Conservation (phyloP, 2,797 vertebrate species). For the Scomberomorus guttatus region DNA sequence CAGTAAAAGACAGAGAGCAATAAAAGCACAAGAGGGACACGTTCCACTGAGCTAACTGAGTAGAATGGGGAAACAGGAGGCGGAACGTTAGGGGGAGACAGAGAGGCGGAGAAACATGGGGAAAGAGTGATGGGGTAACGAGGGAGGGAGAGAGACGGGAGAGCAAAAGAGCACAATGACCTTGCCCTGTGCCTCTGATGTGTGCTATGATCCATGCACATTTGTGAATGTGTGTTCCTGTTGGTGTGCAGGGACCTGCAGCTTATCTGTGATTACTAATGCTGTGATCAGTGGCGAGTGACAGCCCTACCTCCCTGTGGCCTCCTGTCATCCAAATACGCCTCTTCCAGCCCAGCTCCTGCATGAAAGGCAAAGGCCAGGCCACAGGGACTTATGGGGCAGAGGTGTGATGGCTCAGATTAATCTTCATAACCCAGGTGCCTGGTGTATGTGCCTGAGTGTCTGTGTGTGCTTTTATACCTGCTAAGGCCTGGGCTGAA, state of each 20-base stretch:
- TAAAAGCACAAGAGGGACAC: constrained; percentile 47
- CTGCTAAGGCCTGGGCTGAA: constrained; percentile 28
- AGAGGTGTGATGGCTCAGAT: constrained; percentile 56
- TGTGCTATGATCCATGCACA: constrained; percentile 69
- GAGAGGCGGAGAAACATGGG: constrained; percentile 14
- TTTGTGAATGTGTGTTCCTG: constrained; percentile 41
- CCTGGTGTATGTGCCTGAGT: constrained; percentile 30
- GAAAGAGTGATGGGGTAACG: constrained; percentile 36
- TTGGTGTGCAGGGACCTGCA: constrained; percentile 58
- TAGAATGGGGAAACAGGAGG: background rate
- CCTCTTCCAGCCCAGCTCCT: constrained; percentile 61
- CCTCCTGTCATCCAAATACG: constrained; percentile 72
- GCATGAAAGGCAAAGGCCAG: constrained; percentile 73
- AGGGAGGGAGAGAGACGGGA: constrained; percentile 4
- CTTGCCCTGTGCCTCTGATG: constrained; percentile 62
- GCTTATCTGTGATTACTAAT: constrained; percentile 84
- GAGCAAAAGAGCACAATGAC: constrained; percentile 54
- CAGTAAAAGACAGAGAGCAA: constrained; percentile 48
- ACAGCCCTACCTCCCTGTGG: constrained; percentile 65
- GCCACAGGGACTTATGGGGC: constrained; percentile 34
- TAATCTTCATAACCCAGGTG: constrained; percentile 70
- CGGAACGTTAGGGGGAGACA: constrained; percentile 19
- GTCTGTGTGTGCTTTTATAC: constrained; percentile 55
- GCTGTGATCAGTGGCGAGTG: constrained; percentile 82
- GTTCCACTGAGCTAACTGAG: constrained; percentile 29